Evolutionary conservation across 2,113 vertebrate genomes (phyloP).

Genomic region (Catharus minimus): DNA sequence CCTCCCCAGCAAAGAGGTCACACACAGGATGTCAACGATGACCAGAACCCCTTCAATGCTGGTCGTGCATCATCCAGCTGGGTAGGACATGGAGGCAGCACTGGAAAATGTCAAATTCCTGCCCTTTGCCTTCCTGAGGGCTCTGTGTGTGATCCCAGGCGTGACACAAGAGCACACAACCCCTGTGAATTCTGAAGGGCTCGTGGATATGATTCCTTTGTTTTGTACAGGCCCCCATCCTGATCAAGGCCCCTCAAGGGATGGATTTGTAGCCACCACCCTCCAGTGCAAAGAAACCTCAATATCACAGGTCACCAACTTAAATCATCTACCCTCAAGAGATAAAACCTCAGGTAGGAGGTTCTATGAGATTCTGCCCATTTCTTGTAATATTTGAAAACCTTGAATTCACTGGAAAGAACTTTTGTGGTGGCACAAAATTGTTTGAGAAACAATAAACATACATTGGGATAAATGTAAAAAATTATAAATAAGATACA

Average conservation of each 20-base stretch:
- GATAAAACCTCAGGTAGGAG: background rate
- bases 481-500: constrained; percentile 57
- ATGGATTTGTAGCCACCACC: background rate
- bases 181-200: background rate
- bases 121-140: background rate
- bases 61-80: background rate
- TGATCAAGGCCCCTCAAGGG: rapidly evolving
- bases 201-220: rapidly evolving
- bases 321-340: background rate
- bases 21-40: background rate
- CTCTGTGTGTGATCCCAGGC: background rate
- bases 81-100: rapidly evolving
- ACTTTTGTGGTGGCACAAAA: background rate
- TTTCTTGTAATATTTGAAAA: background rate
- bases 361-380: background rate
- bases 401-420: constrained; percentile 10
- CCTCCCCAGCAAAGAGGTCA: background rate
- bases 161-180: rapidly evolving
- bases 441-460: constrained; percentile 54
- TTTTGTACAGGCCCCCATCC: background rate
- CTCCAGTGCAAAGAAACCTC: background rate
- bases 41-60: too few species aligned
- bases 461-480: constrained; percentile 32
- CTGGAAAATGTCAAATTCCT: background rate
- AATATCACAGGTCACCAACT: background rate